Evolutionary conservation across 2,888 invertebrate species (phyloP).

Genomic region (Abscondita cerata): DNA sequence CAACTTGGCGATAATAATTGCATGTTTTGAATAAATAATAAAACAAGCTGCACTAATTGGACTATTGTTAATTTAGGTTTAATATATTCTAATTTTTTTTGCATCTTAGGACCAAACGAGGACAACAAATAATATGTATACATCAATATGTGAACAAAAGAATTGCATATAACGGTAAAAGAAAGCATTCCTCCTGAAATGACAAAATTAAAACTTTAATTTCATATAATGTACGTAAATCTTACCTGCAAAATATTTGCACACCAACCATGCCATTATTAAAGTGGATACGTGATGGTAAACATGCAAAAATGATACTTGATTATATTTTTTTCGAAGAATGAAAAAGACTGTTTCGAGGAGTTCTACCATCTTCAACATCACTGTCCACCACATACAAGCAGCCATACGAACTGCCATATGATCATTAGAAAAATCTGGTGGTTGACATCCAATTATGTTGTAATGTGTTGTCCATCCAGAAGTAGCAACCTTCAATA

Average conservation of each 20-base stretch:
- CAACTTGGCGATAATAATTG: conserved; percentile 66
- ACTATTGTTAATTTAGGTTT: conserved; percentile 66
- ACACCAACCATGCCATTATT: conserved; percentile 65
- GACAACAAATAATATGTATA: conserved; percentile 76
- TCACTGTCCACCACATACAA: conserved; percentile 65
- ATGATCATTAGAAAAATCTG: conserved; percentile 72
- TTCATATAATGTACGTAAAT: not conserved
- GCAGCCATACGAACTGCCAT: conserved; percentile 64
- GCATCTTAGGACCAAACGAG: conserved; percentile 66
- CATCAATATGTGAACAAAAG: conserved; percentile 76
- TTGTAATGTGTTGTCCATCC: conserved; percentile 65
- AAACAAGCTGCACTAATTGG: conserved; percentile 67
- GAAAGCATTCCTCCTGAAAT: conserved; percentile 70
- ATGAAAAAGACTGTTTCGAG: conserved; percentile 76
- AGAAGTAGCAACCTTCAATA: too few species aligned
- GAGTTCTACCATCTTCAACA: conserved; percentile 71
- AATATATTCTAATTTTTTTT: conserved; percentile 64
- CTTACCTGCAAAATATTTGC: conserved; percentile 73
- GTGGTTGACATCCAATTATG: conserved; percentile 71
- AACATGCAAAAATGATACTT: conserved; percentile 74
- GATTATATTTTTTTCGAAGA: conserved; percentile 73
- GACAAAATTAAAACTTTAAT: conserved; percentile 20
- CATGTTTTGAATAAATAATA: conserved; percentile 67
- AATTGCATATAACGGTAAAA: conserved; percentile 71
- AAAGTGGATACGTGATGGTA: conserved; percentile 75